These are phyloP conservation scores for Prorops nasuta DNA, from an alignment of 1,140 invertebrate genomes.

Conservation along the genomic window DNA sequence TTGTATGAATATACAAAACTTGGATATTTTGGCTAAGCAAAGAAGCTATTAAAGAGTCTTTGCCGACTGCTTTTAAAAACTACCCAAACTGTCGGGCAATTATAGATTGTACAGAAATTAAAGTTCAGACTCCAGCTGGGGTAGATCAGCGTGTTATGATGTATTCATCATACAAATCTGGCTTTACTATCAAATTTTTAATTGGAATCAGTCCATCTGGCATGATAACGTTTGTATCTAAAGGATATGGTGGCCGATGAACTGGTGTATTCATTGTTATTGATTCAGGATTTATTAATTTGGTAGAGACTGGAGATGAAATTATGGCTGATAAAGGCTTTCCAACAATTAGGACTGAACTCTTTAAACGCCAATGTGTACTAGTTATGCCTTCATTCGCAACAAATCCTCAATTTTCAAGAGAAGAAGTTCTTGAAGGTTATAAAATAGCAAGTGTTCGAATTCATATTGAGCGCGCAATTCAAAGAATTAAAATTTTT, in stretches of 20 bases:
- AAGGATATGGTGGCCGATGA: slow-evolving; percentile 43
- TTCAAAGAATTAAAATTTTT: slow-evolving; percentile 44
- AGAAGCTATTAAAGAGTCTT: too few relatives aligned
- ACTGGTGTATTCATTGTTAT: slow-evolving; percentile 41
- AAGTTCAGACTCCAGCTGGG: slow-evolving; percentile 32
- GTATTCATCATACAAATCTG: slow-evolving; percentile 33
- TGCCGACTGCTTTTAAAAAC: too few relatives aligned
- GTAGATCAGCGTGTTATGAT: slow-evolving; percentile 23
- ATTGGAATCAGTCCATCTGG: slow-evolving; percentile 50
- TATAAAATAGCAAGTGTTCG: slow-evolving; percentile 47
- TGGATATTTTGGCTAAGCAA: too few relatives aligned
- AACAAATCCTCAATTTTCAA: slow-evolving; percentile 12
- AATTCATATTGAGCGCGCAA: slow-evolving; percentile 47
- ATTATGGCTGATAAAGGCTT: slow-evolving; percentile 47
- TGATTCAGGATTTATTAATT: slow-evolving; percentile 31
- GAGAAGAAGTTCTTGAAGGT: slow-evolving; percentile 42
- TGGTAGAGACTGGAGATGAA: slow-evolving; percentile 18
- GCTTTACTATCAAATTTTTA: slow-evolving; percentile 47
- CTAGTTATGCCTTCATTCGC: slow-evolving; percentile 47
- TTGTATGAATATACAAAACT: too few relatives aligned
- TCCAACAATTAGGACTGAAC: slow-evolving; percentile 37
- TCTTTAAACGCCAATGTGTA: slow-evolving; percentile 27
- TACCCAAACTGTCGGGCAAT: too few relatives aligned
- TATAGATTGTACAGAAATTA: slow-evolving; percentile 28
- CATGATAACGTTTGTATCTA: slow-evolving; percentile 46